Conservation (phyloP, 2,113 vertebrate genomes). For the Vidua chalybeata region DNA sequence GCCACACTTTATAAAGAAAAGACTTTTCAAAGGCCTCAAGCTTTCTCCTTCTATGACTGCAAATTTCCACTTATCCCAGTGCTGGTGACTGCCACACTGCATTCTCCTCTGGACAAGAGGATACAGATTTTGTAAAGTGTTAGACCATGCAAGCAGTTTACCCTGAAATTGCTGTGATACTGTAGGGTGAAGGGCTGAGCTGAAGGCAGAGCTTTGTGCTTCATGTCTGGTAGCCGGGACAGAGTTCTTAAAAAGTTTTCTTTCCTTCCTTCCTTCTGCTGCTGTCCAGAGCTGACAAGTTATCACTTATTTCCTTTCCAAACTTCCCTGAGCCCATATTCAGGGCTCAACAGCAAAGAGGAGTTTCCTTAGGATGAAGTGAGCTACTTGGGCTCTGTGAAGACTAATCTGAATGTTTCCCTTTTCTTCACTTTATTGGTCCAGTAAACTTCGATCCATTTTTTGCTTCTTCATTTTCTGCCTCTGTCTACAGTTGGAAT, state of each 20-base stretch:
- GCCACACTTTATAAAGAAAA: neutral
- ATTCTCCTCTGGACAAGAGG: neutral
- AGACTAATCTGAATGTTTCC: neutral
- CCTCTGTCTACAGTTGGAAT: neutral
- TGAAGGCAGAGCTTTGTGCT: neutral
- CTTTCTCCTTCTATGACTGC: neutral
- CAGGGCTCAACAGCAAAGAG: neutral
- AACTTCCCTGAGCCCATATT: neutral
- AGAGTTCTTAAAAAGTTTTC: neutral
- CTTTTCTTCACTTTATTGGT: neutral
- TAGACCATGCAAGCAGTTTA: neutral
- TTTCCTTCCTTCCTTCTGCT: neutral
- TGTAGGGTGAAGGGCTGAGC: neutral
- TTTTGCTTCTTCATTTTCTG: neutral
- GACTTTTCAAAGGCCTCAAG: neutral
- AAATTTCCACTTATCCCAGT: neutral
- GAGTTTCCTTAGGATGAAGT: neutral
- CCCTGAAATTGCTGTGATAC: fast-evolving
- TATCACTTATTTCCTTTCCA: neutral
- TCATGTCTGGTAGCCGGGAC: neutral
- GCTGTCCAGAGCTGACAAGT: neutral
- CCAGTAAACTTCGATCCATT: neutral
- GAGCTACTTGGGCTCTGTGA: neutral
- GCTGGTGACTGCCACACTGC: fast-evolving
- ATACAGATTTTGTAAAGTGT: neutral